These are phyloP conservation scores for Lomographa bimaculata DNA, from an alignment of 2,888 invertebrate genomes.

Conservation along the genomic window DNA sequence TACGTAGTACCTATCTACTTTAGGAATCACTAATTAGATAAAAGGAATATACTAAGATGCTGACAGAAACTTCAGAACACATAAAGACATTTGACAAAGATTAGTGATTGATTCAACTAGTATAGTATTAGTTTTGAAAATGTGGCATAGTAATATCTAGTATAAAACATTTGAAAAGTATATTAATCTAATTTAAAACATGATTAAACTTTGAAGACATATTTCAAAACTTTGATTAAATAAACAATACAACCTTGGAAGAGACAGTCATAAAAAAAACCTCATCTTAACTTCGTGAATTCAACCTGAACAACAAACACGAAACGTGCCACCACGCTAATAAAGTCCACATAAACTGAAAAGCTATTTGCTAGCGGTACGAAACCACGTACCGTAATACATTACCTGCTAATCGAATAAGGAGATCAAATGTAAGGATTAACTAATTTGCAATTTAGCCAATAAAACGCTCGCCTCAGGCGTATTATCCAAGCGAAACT, in stretches of 20 bases:
- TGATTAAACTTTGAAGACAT: conserved; percentile 12
- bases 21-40: no score
- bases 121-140: no score
- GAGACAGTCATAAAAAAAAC: conserved; percentile 44
- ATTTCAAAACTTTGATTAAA: conserved; percentile 19
- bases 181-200: conserved; percentile 5
- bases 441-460: conserved; percentile 70
- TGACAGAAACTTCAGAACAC: no score
- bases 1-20: no score
- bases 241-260: conserved; percentile 18
- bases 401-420: conserved; percentile 61
- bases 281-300: conserved; percentile 52
- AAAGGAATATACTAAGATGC: no score
- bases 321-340: conserved; percentile 49
- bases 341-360: conserved; percentile 50
- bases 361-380: conserved; percentile 51
- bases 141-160: no score
- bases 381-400: conserved; percentile 56
- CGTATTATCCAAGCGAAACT: conserved; percentile 48
- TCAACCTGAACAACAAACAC: conserved; percentile 45
- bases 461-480: conserved; percentile 70
- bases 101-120: no score
- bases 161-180: no score
- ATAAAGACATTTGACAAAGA: no score
- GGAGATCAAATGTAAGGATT: conserved; percentile 56